Conservation (phyloP, 2,113 vertebrate genomes). For the Chamaea fasciata region DNA sequence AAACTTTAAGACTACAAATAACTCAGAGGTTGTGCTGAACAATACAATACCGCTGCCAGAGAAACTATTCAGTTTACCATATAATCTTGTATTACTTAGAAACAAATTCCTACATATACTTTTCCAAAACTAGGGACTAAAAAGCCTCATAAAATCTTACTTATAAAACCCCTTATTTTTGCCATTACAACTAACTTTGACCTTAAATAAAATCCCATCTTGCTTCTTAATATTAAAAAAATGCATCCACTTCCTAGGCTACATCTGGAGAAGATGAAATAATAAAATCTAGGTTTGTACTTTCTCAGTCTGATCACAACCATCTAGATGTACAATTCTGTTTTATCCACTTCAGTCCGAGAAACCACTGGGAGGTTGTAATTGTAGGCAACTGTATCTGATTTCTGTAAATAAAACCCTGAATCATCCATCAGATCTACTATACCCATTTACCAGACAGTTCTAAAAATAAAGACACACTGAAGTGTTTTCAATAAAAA, state of each 20-base stretch:
- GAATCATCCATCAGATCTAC: not conserved
- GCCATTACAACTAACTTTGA: not conserved
- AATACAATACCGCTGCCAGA: not conserved
- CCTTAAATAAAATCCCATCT: not conserved
- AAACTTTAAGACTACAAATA: not conserved
- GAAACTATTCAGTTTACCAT: not conserved
- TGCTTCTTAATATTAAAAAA: not conserved
- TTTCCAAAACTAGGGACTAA: not conserved
- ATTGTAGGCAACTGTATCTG: not conserved
- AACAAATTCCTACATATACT: not conserved
- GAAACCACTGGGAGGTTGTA: not conserved
- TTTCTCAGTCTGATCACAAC: not conserved
- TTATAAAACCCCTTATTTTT: not conserved
- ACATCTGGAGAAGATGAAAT: not conserved
- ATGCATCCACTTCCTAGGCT: not conserved
- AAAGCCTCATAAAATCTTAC: not conserved
- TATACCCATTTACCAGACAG: not conserved
- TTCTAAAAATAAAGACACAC: not conserved
- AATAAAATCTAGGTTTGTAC: not conserved
- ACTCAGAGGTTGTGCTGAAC: not conserved
- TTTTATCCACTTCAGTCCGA: not conserved
- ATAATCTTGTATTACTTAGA: not conserved
- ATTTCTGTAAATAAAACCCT: not conserved
- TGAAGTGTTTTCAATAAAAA: not conserved
- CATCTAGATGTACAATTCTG: not conserved